Conservation (phyloP, 1,140 invertebrate genomes). For the Microplitis mediator region DNA sequence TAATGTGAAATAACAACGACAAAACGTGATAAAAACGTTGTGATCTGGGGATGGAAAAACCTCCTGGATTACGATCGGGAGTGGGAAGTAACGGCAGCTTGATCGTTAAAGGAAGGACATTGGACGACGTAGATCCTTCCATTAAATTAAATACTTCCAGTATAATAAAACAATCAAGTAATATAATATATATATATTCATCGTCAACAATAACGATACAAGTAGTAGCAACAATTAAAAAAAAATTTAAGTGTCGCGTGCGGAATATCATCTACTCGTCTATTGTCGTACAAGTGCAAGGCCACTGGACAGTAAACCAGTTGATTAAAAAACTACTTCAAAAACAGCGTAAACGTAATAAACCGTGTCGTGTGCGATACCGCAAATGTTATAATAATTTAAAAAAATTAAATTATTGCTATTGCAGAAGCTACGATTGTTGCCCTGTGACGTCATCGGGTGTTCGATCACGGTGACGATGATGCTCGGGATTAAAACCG, state of each 20-base stretch:
- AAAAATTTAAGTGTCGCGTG: not conserved
- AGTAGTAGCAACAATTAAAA: not conserved
- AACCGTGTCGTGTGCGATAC: too few species aligned
- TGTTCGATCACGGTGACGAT: not conserved
- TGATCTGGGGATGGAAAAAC: conserved; percentile 12
- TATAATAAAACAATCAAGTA: too few species aligned
- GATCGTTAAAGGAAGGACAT: not conserved
- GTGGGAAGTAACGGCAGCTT: not conserved
- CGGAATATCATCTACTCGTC: not conserved
- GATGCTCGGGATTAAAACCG: not conserved
- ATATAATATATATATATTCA: too few species aligned
- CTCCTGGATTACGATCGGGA: not conserved
- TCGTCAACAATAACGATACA: not conserved
- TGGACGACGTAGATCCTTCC: not conserved
- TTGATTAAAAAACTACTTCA: too few species aligned
- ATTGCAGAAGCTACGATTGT: not conserved
- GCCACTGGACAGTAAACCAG: too few species aligned
- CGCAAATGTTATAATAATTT: too few species aligned
- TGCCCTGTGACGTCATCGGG: not conserved
- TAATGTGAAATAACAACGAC: not conserved
- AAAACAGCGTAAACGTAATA: too few species aligned
- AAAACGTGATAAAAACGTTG: not conserved
- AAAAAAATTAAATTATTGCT: too few species aligned
- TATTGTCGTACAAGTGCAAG: too few species aligned
- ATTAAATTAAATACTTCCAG: not conserved